Percentiles rank a stretch among this genome's conserved stretches.
These are phyloP conservation scores for Microplitis mediator DNA, from an alignment of 1,140 invertebrate species.

Conservation along the genomic window DNA sequence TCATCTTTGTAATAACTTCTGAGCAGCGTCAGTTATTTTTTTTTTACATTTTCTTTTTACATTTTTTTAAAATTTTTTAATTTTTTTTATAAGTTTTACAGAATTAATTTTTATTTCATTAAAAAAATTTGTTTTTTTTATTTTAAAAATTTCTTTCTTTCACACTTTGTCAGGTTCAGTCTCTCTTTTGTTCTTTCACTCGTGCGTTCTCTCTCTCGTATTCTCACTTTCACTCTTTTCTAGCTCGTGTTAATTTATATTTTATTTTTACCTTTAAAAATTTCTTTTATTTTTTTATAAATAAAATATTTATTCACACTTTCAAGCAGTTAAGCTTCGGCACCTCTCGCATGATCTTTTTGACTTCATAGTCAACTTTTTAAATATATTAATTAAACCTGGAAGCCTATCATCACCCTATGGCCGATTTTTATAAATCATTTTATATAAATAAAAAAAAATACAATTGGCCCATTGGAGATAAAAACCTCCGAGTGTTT, in stretches of 20 bases:
- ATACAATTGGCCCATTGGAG: conserved; percentile 9
- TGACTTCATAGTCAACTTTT: conserved; percentile 40
- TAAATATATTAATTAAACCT: conserved; percentile 60
- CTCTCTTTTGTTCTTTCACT: background rate
- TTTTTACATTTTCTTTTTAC: background rate
- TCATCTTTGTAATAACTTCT: conserved; percentile 54
- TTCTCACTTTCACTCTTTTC: background rate
- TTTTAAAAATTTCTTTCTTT: background rate
- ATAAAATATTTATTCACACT: conserved; percentile 62
- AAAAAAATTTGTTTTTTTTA: background rate
- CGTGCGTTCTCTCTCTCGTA: background rate
- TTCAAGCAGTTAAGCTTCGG: conserved; percentile 49
- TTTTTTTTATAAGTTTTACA: conserved; percentile 21
- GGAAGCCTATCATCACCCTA: conserved; percentile 54
- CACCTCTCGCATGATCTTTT: conserved; percentile 36
- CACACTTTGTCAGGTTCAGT: background rate
- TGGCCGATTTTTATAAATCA: conserved; percentile 6
- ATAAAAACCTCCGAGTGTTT: background rate
- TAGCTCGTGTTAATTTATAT: background rate
- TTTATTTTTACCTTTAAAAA: background rate
- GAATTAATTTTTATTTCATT: background rate
- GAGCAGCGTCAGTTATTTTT: conserved; percentile 45
- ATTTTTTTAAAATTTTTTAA: background rate
- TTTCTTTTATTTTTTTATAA: conserved; percentile 35
- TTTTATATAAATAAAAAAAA: background rate